Evolutionary conservation across 2,888 invertebrate species (phyloP).

Genomic region (Malacosoma neustria): DNA sequence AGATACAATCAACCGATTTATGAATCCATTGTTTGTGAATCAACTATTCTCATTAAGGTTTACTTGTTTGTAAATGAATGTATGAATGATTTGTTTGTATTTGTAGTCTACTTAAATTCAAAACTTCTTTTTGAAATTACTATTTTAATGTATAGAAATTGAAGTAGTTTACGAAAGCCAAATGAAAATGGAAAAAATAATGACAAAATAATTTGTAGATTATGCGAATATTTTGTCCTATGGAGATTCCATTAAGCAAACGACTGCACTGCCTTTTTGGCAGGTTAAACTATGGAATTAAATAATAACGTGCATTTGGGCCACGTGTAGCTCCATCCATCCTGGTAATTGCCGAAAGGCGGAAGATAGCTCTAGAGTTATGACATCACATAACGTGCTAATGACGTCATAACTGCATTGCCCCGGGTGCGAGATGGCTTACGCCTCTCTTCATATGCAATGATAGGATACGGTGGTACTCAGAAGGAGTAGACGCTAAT

Average conservation of each 20-base stretch:
- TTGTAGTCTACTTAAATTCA: constrained; percentile 13
- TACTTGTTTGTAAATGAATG: constrained; percentile 27
- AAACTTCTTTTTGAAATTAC: constrained; percentile 13
- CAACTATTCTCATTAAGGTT: constrained; percentile 55
- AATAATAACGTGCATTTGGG: constrained; percentile 47
- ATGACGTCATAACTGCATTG: constrained; percentile 71
- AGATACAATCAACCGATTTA: constrained; percentile 57
- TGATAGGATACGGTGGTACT: neutral
- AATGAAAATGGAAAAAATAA: no score
- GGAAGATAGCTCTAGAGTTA: constrained; percentile 64
- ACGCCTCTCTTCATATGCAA: constrained; percentile 25
- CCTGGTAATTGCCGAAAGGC: constrained; percentile 63
- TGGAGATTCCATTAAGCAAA: no score
- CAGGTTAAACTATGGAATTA: constrained; percentile 24
- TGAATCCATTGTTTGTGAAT: constrained; percentile 50
- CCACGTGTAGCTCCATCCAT: constrained; percentile 53
- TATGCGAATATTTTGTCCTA: no score
- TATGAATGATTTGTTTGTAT: constrained; percentile 27
- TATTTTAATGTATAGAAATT: no score
- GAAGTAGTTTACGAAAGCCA: no score
- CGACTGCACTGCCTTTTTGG: constrained; percentile 9
- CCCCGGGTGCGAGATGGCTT: constrained; percentile 42
- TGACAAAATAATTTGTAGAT: no score
- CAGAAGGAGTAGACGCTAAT: neutral
- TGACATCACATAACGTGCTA: constrained; percentile 67